Evolutionary conservation across 1,140 invertebrate species (phyloP), one percentile per base, ranked within the genome.

Genomic region (Drosophila mayri): DNA sequence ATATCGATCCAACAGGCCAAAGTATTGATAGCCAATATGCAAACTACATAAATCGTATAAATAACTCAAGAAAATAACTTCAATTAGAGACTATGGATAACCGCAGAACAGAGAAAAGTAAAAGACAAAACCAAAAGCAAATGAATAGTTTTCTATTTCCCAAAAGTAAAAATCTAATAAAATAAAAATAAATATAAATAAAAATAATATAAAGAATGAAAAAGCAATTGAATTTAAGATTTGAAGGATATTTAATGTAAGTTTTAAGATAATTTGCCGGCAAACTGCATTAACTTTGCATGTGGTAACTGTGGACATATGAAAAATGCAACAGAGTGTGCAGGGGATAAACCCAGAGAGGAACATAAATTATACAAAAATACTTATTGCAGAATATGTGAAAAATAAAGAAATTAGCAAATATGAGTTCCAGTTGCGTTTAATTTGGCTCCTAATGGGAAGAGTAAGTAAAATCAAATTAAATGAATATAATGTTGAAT

Each of bases 161-260:
- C 77, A 43, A 67, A 67, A 35, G 18, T 25, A 61, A 16, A n/a
- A 28, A 47, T 10, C 9, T 43, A 20, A 43, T 3, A 9, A 28
- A 25, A n/a, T 25, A 49, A n/a, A 49, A 20, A 22, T 46, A 47
- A 47, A 25, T 25, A 47, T 54, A 62, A 63, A 22, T 52, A 54
- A n/a, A n/a, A n/a, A n/a, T n/a, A n/a, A n/a, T n/a, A n/a, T n/a
- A n/a, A n/a, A n/a, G n/a, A n/a, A n/a, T n/a, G 40, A 49, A 74
- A 80, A 87, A 80, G 68, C 85, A 88, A 90, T 86, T 86, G 83
- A 87, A 79, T 90, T 81, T 88, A 88, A 88, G 84, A 84, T 88
- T 84, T 84, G 61, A 90, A 58, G 43, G 54, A 88, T 80, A 84
- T 66, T 74, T 81, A 90, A 71, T 57, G 67, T 88, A 88, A 88